Conservation (phyloP, 2,113 vertebrate species). For the Psittacus erithacus region DNA sequence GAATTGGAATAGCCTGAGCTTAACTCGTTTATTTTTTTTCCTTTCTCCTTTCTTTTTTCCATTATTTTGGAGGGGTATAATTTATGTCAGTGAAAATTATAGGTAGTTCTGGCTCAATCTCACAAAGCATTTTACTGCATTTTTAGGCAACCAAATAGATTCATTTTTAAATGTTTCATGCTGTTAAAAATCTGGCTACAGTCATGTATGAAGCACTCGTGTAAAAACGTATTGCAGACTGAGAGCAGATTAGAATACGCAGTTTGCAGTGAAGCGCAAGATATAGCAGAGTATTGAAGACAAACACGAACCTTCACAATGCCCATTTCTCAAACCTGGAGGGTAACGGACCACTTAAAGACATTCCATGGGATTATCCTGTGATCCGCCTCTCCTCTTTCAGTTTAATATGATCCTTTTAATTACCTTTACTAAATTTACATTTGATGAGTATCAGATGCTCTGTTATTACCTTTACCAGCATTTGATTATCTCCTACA, state of each 20-base stretch:
- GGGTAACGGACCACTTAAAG: background rate
- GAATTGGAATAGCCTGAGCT: background rate
- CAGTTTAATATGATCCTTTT: conserved; percentile 1
- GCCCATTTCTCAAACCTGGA: background rate
- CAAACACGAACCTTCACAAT: background rate
- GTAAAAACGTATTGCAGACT: background rate
- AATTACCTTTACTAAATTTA: conserved; percentile 30
- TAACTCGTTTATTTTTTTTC: background rate
- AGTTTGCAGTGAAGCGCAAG: background rate
- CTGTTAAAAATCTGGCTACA: background rate
- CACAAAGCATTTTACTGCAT: background rate
- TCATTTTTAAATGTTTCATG: background rate
- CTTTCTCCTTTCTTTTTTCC: background rate
- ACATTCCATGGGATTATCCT: background rate
- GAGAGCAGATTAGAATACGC: background rate
- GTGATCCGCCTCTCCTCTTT: background rate
- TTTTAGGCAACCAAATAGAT: background rate
- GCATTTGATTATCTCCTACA: background rate
- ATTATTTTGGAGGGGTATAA: background rate
- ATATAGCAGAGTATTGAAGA: background rate
- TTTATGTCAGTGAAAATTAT: background rate
- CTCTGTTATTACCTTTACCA: background rate
- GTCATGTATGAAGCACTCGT: background rate
- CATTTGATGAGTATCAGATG: conserved; percentile 14
- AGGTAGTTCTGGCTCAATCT: background rate